Evolutionary conservation across 2,797 vertebrate genomes (phyloP).

Genomic region (Hybognathus amarus): DNA sequence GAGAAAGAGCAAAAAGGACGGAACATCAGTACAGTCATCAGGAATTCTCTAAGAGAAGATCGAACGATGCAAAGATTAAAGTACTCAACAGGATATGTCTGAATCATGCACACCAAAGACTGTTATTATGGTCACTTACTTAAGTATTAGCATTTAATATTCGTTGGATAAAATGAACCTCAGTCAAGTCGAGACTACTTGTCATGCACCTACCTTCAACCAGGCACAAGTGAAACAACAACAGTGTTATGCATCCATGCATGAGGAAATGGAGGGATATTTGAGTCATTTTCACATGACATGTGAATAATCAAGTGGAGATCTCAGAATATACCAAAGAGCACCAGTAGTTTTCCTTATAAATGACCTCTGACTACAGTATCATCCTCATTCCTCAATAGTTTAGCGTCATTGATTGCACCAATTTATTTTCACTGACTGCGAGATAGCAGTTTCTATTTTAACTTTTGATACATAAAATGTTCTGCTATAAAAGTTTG

Average conservation of each 20-base stretch:
- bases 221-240: conserved; percentile 8
- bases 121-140: background rate
- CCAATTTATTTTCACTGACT: no score
- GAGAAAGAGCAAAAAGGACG: background rate
- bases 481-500: no score
- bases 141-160: background rate
- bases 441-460: no score
- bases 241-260: conserved; percentile 1
- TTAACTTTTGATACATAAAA: no score
- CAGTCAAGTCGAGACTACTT: background rate
- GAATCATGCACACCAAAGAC: conserved; percentile 5
- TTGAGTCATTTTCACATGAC: conserved; percentile 62
- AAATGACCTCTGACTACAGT: background rate
- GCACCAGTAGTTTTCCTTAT: background rate
- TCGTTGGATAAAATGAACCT: conserved; percentile 2
- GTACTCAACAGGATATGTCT: conserved; percentile 15
- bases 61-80: background rate
- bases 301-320: conserved; percentile 44
- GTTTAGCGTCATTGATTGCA: no score
- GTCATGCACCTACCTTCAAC: background rate
- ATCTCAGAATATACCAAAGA: conserved; percentile 24
- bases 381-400: no score
- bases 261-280: conserved; percentile 43
- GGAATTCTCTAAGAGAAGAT: background rate
- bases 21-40: background rate